phyloP scores from a whole-genome alignment of 2,797 vertebrate genomes.

The Brachyrhaphis roseni region DNA sequence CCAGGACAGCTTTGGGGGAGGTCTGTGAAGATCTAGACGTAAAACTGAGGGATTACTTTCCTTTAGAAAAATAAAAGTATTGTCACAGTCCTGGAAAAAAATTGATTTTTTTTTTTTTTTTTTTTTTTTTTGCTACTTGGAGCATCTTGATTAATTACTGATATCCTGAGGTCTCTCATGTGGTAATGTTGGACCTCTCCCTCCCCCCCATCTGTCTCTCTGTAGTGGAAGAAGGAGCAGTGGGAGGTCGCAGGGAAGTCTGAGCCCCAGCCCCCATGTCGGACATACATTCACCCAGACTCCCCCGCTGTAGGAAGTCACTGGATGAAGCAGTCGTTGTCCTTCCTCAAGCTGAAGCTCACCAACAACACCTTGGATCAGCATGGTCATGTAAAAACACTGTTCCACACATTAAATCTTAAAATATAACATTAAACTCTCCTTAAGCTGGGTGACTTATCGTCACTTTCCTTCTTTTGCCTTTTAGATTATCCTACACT shows the following conservation, averaged over 20 bases:
- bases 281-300: slow-evolving; percentile 88
- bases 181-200: slow-evolving; percentile 18
- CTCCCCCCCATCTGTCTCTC: slow-evolving; percentile 15
- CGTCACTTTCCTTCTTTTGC: neutral
- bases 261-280: slow-evolving; percentile 87
- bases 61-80: neutral
- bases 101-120: neutral
- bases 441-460: neutral
- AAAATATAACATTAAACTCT: neutral
- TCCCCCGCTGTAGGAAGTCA: slow-evolving; percentile 89
- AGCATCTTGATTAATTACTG: slow-evolving; percentile 28
- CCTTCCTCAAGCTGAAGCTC: slow-evolving; percentile 91
- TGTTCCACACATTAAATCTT: accelerated
- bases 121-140: neutral
- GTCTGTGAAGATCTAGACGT: neutral
- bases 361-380: slow-evolving; percentile 93
- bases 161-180: slow-evolving; percentile 33
- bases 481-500: slow-evolving; percentile 88
- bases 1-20: neutral
- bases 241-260: slow-evolving; percentile 91
- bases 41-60: neutral
- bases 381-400: slow-evolving; percentile 84
- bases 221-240: slow-evolving; percentile 89
- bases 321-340: slow-evolving; percentile 90
- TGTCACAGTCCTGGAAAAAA: neutral